Conservation (phyloP, 2,888 invertebrate species). For the Phengaris alcon region DNA sequence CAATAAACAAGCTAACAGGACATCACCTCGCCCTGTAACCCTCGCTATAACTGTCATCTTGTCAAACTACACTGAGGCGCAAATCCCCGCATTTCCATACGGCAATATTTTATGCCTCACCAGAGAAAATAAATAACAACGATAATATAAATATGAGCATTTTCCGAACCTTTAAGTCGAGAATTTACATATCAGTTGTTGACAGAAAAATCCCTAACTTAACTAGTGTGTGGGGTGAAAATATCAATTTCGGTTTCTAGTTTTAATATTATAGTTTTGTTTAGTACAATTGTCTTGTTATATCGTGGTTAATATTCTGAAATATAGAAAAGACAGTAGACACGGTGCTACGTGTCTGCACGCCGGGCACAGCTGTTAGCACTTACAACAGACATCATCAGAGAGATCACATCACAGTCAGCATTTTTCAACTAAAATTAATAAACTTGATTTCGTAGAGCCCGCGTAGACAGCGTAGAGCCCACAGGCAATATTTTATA, state of each 20-base stretch:
- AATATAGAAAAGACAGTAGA: too few species aligned
- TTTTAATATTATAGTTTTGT: conserved; percentile 20
- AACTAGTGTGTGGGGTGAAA: conserved; percentile 51
- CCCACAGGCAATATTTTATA: neutral
- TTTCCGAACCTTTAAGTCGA: conserved; percentile 66
- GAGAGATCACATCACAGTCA: neutral
- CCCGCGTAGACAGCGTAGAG: neutral
- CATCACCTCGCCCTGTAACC: conserved; percentile 47
- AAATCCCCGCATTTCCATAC: conserved; percentile 76
- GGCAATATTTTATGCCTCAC: conserved; percentile 72
- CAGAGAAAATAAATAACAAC: conserved; percentile 76
- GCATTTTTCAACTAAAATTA: neutral
- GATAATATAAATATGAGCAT: conserved; percentile 72
- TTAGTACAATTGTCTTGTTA: neutral
- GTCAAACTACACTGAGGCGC: conserved; percentile 69
- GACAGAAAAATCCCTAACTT: conserved; percentile 66
- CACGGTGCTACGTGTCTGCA: neutral
- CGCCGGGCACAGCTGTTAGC: neutral
- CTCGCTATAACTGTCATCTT: conserved; percentile 72
- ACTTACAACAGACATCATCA: neutral
- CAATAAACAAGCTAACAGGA: conserved; percentile 64
- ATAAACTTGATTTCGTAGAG: neutral
- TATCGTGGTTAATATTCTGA: too few species aligned
- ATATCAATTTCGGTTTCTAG: conserved; percentile 47
- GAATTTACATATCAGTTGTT: conserved; percentile 77